These are phyloP conservation scores for Dasyornis broadbenti DNA, from an alignment of 2,113 vertebrate species.

Conservation along the genomic window DNA sequence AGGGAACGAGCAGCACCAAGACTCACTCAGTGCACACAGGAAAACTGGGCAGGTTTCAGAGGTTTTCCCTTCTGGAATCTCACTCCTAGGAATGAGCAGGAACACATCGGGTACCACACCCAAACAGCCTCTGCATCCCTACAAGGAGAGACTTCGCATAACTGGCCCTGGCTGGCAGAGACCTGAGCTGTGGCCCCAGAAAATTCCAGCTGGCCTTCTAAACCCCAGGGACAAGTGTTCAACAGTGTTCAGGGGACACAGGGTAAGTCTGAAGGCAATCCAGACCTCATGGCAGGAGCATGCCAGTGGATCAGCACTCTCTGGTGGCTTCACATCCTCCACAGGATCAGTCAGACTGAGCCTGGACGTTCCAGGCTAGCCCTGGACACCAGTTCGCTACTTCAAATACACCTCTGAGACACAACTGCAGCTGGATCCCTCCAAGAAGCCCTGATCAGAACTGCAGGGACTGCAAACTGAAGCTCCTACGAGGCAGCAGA, in stretches of 20 bases:
- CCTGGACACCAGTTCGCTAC: background rate
- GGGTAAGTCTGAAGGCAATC: background rate
- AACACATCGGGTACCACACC: accelerated
- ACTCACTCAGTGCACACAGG: background rate
- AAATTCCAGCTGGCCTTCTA: background rate
- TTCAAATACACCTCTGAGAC: background rate
- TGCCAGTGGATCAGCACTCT: background rate
- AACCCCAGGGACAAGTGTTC: background rate
- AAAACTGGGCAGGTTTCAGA: background rate
- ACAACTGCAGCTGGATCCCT: background rate
- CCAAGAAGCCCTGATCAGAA: background rate
- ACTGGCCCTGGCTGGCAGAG: background rate
- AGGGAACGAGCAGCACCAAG: background rate
- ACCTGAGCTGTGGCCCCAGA: background rate
- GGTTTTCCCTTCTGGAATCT: background rate
- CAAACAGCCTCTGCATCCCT: background rate
- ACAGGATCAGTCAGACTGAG: background rate
- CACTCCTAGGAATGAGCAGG: accelerated
- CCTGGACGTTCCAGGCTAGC: background rate
- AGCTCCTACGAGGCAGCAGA: background rate
- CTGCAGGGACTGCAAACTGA: background rate
- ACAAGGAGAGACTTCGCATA: background rate
- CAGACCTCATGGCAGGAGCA: background rate
- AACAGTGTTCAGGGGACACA: background rate
- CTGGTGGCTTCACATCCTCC: background rate